Evolutionary conservation across 2,888 invertebrate species (phyloP), one percentile per base, ranked within the genome.

Genomic region (Patella ulyssiponensis): DNA sequence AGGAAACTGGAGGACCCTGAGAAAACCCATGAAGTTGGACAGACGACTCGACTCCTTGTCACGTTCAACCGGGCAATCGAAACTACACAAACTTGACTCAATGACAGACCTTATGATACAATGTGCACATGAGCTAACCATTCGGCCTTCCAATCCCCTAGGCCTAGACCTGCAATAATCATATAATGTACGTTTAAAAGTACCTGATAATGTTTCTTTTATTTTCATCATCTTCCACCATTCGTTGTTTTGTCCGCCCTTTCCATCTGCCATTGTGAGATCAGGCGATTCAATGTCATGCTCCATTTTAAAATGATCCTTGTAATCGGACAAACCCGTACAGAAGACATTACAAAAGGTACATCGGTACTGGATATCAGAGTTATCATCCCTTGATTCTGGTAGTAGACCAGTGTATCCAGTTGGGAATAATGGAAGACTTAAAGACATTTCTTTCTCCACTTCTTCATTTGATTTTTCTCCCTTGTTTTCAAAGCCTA

Each of bases 221-320:
- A 88, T 82, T 79, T 84, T 85, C 69, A 82, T 81, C 23, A 88
- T 85, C 77, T 87, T 86, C 86, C 85, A 86, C 56, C 84, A 81
- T 72, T 88, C 88, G 69, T 83, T 83, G 69, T 79, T 82, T 20
- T 71, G 56, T 52, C 69, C 58, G 64, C 44, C 73, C 52, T 74
- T 73, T 12, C 74, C 71, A 17, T 76, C 69, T 15, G 70, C 54
- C 56, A 71, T 44, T 4, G 53, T 53, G 53, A 71, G 56, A 69
- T 78, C 79, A 23, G 79, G 71, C 15, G 77, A 73, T 53, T 77
- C 78, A 14, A 76, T 73, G 17, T 79, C 83, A 27, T 85, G 85
- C 15, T 82, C 82, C 44, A 76, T 79, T 14, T 83, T 81, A 81
- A 85, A 85, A 77, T 86, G 86, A n/a, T 80, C 77, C 58, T 81